Base-by-base conservation (phyloP, 2,113 vertebrate species). In the Dolichotis patagonum region DNA sequence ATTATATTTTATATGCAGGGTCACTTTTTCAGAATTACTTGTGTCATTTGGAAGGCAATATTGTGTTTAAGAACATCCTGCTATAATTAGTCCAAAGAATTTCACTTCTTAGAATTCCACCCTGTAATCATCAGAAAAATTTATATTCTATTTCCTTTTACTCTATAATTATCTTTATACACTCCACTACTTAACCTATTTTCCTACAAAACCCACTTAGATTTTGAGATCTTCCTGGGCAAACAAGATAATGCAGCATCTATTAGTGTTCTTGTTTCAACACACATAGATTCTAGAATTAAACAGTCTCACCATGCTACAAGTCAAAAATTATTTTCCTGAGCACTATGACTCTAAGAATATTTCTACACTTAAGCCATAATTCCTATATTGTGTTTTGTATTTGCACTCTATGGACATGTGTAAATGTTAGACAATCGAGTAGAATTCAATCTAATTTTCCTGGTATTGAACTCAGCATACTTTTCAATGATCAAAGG, bases 251-350 rank as follows among this genome's bases (percentile, higher is more conserved):
- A 9, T 71, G 11, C 89, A 41, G 2, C 7, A 62, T 88, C 54
- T 90, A 71, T 71, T 85, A 71, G 86, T 91, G 20, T n/a, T 96
- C 94, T 94, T 88, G 43, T 67, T 94, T 90, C 16, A 95, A 28
- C 1, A 92, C 16, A 85, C 14, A 10, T 8, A 71, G 32, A 69
- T 10, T 46, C 38, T 85, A 63, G 52, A 69, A 89, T 14, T 95
- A 54, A 86, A n/a, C 17, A 62, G 2, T 58, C n/a, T 41, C 6
- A 80, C 41, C 80, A 32, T 38, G 14, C 63, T 46, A 12, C 38
- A 90, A 62, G 22, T 24, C 88, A 92, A 93, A 95, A 96, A 88
- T 52, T 4, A 83, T 28, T 88, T 85, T 11, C 2, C 56, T 90
- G 46, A 24, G 13, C 2, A 78, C 41, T 88, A 82, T 58, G n/a